These are phyloP conservation scores for Acromyrmex heyeri DNA, from an alignment of 1,140 invertebrate species.

Conservation along the genomic window DNA sequence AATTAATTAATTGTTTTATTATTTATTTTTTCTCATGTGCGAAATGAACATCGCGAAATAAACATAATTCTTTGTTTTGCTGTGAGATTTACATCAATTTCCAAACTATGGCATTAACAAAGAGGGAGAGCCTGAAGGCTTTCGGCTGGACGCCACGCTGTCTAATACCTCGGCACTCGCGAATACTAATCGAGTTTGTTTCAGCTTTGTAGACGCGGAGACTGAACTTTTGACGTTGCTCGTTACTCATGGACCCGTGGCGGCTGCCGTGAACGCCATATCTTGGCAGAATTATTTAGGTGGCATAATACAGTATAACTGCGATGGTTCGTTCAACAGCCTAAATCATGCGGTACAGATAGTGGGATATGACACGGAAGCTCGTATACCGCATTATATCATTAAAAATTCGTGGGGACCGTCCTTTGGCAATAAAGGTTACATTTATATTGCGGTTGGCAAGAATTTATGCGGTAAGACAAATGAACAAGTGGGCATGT, in stretches of 20 bases:
- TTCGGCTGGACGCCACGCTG: background rate
- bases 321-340: constrained; percentile 88
- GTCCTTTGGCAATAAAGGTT: constrained; percentile 92
- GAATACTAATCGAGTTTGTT: constrained; percentile 25
- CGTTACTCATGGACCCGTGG: constrained; percentile 91
- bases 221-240: constrained; percentile 89
- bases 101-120: background rate
- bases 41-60: background rate
- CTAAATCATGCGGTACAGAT: constrained; percentile 95
- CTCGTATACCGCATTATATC: constrained; percentile 93
- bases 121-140: background rate
- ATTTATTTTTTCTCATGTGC: background rate
- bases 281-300: constrained; percentile 96
- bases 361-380: constrained; percentile 93
- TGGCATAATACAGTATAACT: constrained; percentile 94
- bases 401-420: constrained; percentile 95
- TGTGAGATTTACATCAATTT: background rate
- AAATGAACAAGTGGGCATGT: background rate
- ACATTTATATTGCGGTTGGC: constrained; percentile 92
- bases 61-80: background rate
- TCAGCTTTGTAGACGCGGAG: constrained; percentile 90
- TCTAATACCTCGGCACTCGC: background rate
- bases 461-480: constrained; percentile 92
- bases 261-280: constrained; percentile 93
- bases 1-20: background rate